Base-by-base conservation (phyloP, 30 jellyfish, hydroid and myxozoan species). In the Sanderia malayensis region DNA sequence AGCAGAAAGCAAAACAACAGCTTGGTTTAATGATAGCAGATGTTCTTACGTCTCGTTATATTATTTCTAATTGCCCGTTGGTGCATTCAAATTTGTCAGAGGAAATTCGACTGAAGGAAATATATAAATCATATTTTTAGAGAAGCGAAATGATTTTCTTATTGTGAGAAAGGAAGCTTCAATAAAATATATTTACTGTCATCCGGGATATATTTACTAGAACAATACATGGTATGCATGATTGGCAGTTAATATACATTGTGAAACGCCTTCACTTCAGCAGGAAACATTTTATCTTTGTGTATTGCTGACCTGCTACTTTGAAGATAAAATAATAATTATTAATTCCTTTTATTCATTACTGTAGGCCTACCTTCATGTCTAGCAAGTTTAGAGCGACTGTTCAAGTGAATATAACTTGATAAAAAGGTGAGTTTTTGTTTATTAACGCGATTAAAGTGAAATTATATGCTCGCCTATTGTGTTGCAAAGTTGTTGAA, bases 191-290 rank as follows among this genome's bases (percentile, higher is more conserved):
- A 49, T 49, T 37, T 37, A 2, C 64, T 49, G 49, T 60, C 89
- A 78, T 78, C 89, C 89, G 89, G 89, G 89, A 78, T 33, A 60
- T 55, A 60, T 49, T 63, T 71, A 49, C 55, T 29, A 25, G 89
- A 78, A 78, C 89, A 78, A 78, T 78, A 57, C 69, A 46, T 66
- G 89, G 89, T 78, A 78, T 78, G 89, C 82, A 46, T 78, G 89
- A 78, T 78, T 78, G 89, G 70, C 89, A 78, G 89, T 63, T 62
- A 70, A 78, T 78, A 66, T 82, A 78, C 89, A 62, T 78, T 78
- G 60, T 78, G 60, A 78, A 78, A 78, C 89, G 89, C 89, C 89
- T 78, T 74, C 86, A 74, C 77, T 74, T 64, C 59, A 78, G n/a
- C n/a, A n/a, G 89, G 89, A 78, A 78, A 45, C 89, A 67, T 27